Evolutionary conservation across 2,888 invertebrate species (phyloP).

Genomic region (Dynastes tityus): DNA sequence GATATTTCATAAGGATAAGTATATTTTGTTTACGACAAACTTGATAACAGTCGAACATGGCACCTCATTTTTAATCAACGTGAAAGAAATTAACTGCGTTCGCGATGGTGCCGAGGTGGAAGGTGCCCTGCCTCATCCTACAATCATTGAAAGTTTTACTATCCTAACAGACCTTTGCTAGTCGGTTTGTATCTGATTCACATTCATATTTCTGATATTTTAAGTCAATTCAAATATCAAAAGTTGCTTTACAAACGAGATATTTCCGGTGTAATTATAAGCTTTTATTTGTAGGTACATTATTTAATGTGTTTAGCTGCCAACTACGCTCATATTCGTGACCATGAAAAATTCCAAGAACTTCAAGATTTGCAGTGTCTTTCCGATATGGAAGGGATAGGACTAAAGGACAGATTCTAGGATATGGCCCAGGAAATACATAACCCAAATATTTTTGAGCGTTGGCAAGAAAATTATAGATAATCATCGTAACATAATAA

Average conservation of each 20-base stretch:
- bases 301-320: conserved; percentile 96
- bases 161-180: too few species aligned
- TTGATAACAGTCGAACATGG: too few species aligned
- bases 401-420: conserved; percentile 92
- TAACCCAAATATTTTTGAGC: conserved; percentile 60
- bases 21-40: too few species aligned
- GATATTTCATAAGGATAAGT: too few species aligned
- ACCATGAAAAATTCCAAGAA: conserved; percentile 95
- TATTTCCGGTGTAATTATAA: too few species aligned
- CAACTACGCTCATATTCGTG: conserved; percentile 95
- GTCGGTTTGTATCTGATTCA: too few species aligned
- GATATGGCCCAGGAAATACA: conserved; percentile 81
- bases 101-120: too few species aligned
- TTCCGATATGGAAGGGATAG: conserved; percentile 81
- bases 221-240: neutral
- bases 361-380: conserved; percentile 91
- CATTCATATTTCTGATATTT: neutral
- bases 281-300: conserved; percentile 75
- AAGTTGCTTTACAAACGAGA: too few species aligned
- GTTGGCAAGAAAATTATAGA: conserved; percentile 47
- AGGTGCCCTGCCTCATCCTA: too few species aligned
- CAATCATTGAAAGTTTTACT: too few species aligned
- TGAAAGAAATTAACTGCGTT: too few species aligned
- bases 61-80: too few species aligned
- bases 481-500: neutral